Evolutionary conservation across 1,140 invertebrate species (phyloP).

Genomic region (Chironomus tepperi): DNA sequence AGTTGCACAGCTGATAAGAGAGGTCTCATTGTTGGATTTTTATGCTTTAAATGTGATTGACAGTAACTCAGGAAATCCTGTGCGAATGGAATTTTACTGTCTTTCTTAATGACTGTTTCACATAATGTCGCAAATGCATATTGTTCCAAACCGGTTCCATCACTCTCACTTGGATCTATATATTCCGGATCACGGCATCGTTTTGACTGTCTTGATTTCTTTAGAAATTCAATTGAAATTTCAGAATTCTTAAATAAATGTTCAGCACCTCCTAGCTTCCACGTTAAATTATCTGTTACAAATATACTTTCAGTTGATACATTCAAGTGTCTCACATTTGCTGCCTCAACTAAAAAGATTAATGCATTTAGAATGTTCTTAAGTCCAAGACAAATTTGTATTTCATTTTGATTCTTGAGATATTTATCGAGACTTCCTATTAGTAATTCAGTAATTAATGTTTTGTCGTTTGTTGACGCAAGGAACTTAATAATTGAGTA

Average conservation of each 20-base stretch:
- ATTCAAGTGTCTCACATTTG: slow-evolving; percentile 70
- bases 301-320: slow-evolving; percentile 69
- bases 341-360: slow-evolving; percentile 70
- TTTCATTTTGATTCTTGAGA: slow-evolving; percentile 50
- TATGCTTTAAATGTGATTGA: slow-evolving; percentile 51
- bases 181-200: slow-evolving; percentile 53
- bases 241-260: slow-evolving; percentile 63
- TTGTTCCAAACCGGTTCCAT: slow-evolving; percentile 55
- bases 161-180: slow-evolving; percentile 59
- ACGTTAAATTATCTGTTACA: slow-evolving; percentile 66
- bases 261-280: slow-evolving; percentile 75
- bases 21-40: slow-evolving; percentile 48
- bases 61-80: slow-evolving; percentile 59
- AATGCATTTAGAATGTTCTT: slow-evolving; percentile 64
- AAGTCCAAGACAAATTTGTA: slow-evolving; percentile 70
- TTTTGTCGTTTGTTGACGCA: slow-evolving; percentile 56
- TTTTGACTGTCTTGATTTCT: slow-evolving; percentile 45
- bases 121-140: slow-evolving; percentile 73
- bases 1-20: slow-evolving; percentile 52
- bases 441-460: slow-evolving; percentile 67
- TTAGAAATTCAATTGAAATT: slow-evolving; percentile 54
- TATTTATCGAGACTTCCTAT: slow-evolving; percentile 54
- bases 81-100: slow-evolving; percentile 52
- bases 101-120: slow-evolving; percentile 55
- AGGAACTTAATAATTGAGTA: slow-evolving; percentile 64